These are phyloP conservation scores for Erebia aethiops DNA, from an alignment of 2,888 invertebrate species.

Conservation along the genomic window DNA sequence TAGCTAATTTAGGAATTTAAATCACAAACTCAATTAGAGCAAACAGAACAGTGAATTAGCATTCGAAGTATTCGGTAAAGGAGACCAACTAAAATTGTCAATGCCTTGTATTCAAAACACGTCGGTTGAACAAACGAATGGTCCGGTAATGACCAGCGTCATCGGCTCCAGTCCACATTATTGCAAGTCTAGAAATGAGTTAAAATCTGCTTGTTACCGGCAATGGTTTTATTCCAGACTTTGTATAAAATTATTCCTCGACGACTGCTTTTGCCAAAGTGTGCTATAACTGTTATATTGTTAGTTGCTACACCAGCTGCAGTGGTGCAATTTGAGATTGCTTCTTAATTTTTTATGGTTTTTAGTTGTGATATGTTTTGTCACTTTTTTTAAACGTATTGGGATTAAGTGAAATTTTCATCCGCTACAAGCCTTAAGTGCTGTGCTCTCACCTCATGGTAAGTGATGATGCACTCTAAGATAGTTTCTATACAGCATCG, in stretches of 20 bases:
- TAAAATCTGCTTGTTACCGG: neutral
- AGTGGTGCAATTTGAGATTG: too few species aligned
- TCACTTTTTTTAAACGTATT: too few species aligned
- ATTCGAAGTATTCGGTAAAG: slow-evolving; percentile 11
- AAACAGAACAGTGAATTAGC: slow-evolving; percentile 1
- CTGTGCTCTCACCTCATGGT: too few species aligned
- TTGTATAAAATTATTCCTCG: neutral
- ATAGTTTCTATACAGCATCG: too few species aligned
- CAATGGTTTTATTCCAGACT: neutral
- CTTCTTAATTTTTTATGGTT: too few species aligned
- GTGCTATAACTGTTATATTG: neutral
- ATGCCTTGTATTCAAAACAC: slow-evolving; percentile 38
- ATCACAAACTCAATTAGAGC: slow-evolving; percentile 27
- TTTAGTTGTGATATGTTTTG: too few species aligned
- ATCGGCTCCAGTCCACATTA: slow-evolving; percentile 25
- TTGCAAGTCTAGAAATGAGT: slow-evolving; percentile 19
- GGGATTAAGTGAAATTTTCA: too few species aligned
- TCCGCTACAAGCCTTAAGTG: too few species aligned
- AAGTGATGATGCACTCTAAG: too few species aligned
- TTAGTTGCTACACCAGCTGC: neutral
- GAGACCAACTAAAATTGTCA: slow-evolving; percentile 32
- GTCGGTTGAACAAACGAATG: slow-evolving; percentile 35
- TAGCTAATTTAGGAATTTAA: slow-evolving; percentile 6
- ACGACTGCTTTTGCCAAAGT: neutral
- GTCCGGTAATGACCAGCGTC: slow-evolving; percentile 41